phyloP scores from a whole-genome alignment of 2,888 invertebrate species.

The Cantharis rustica region DNA sequence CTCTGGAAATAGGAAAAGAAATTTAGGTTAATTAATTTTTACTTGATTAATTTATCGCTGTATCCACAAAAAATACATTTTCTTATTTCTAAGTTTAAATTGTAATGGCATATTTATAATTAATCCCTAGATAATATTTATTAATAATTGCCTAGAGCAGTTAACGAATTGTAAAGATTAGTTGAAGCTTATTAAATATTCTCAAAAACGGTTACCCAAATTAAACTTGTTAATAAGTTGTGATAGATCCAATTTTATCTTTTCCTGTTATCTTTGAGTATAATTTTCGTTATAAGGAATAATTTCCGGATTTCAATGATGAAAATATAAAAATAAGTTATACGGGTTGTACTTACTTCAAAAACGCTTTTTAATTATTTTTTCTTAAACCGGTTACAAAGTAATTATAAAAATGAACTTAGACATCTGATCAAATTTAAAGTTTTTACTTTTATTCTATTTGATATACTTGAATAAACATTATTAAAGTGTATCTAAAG shows the following conservation, averaged over 20 bases:
- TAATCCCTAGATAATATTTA: not conserved
- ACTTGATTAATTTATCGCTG: not conserved
- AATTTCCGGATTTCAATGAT: conserved; percentile 1
- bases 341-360: not conserved
- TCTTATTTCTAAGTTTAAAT: not conserved
- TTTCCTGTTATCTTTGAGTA: conserved; percentile 4
- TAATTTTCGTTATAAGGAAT: not conserved
- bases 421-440: not conserved
- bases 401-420: not conserved
- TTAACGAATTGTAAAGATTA: conserved; percentile 6
- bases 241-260: conserved; percentile 8
- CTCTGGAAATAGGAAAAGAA: not conserved
- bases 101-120: not conserved
- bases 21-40: not conserved
- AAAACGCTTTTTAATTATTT: not conserved
- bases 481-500: no score
- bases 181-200: not conserved
- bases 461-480: not conserved
- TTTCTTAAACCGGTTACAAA: not conserved
- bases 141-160: not conserved
- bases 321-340: not conserved
- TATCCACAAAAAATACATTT: no score
- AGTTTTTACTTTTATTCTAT: no score
- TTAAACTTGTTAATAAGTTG: conserved; percentile 8
- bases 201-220: not conserved